phyloP scores from a whole-genome alignment of 1,140 invertebrate species.

The Acromyrmex heyeri region DNA sequence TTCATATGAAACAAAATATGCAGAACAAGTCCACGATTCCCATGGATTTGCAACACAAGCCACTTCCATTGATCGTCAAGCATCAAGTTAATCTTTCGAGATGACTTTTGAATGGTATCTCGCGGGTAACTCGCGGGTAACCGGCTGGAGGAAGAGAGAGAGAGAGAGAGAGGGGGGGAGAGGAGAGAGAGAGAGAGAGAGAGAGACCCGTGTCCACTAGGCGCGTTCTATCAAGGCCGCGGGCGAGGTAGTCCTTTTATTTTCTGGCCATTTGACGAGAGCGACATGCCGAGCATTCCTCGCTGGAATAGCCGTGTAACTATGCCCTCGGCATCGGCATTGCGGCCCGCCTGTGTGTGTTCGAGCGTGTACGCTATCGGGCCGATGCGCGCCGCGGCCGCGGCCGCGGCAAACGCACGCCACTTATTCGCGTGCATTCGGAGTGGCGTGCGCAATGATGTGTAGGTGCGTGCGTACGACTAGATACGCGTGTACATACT shows the following conservation, averaged over 20 bases:
- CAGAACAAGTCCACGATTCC: not conserved
- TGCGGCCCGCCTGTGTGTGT: slow-evolving; percentile 43
- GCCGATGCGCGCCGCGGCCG: slow-evolving; percentile 4
- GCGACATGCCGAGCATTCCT: slow-evolving; percentile 81
- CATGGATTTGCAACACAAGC: not conserved
- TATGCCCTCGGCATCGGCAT: slow-evolving; percentile 75
- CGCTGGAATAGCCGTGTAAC: slow-evolving; percentile 80
- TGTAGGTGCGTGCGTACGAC: not conserved
- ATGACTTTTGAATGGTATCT: slow-evolving; percentile 56
- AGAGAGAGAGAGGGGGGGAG: not conserved
- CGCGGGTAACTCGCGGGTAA: slow-evolving; percentile 33
- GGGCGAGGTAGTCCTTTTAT: slow-evolving; percentile 79
- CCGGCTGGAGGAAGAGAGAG: slow-evolving; percentile 19
- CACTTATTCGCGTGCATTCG: slow-evolving; percentile 36
- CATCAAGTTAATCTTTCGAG: slow-evolving; percentile 30
- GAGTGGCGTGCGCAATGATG: not conserved
- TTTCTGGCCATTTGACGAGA: slow-evolving; percentile 81
- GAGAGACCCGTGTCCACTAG: slow-evolving; percentile 54
- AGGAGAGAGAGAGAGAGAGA: not conserved
- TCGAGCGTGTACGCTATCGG: slow-evolving; percentile 32
- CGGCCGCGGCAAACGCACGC: slow-evolving; percentile 20
- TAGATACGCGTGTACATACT: slow-evolving; percentile 1
- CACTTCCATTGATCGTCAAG: slow-evolving; percentile 1
- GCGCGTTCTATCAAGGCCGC: slow-evolving; percentile 78
- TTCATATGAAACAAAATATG: not conserved